Conservation (phyloP, 2,113 vertebrate genomes). For the Dipodomys ordii region DNA sequence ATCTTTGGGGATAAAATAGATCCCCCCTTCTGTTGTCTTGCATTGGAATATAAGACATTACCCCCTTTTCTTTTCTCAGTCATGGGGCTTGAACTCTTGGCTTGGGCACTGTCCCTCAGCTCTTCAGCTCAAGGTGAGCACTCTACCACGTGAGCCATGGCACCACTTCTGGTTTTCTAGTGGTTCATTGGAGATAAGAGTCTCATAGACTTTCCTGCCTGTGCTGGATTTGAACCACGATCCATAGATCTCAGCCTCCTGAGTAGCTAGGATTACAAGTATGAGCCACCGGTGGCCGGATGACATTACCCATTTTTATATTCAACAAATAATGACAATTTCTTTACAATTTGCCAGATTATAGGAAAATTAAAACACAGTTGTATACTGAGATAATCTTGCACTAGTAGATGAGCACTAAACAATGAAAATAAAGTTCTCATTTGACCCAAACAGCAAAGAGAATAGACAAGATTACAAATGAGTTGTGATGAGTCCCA, state of each 20-base stretch:
- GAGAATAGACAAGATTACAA: background rate
- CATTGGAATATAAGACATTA: background rate
- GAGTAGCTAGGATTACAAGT: too few relatives aligned
- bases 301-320: conserved; percentile 8
- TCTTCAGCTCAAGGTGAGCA: too few relatives aligned
- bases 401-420: conserved; percentile 20
- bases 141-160: too few relatives aligned
- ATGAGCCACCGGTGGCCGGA: too few relatives aligned
- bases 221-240: too few relatives aligned
- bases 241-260: too few relatives aligned
- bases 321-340: conserved; percentile 38
- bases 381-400: conserved; percentile 26
- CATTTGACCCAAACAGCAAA: conserved; percentile 29
- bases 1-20: conserved; percentile 36
- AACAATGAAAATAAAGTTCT: conserved; percentile 55
- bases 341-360: conserved; percentile 24
- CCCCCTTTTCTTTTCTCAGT: too few relatives aligned
- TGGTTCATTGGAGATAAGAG: too few relatives aligned
- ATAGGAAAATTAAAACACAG: conserved; percentile 10
- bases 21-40: background rate
- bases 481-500: background rate
- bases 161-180: too few relatives aligned
- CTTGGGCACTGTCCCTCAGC: too few relatives aligned
- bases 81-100: too few relatives aligned
- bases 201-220: too few relatives aligned